Evolutionary conservation across 2,888 invertebrate genomes (phyloP), one percentile per base, ranked within the genome.

Genomic region (Rhagium mordax): DNA sequence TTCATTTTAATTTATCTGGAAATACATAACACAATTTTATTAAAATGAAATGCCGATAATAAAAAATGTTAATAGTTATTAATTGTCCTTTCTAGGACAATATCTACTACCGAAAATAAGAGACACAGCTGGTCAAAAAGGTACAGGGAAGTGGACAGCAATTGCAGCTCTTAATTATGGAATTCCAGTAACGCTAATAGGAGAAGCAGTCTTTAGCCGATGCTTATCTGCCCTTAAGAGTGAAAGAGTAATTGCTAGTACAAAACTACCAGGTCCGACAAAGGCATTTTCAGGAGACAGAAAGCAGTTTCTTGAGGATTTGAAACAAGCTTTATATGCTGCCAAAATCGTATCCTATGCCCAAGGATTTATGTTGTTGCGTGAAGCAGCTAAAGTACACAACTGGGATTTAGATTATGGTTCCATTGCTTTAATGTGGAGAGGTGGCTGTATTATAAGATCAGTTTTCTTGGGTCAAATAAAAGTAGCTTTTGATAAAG

Each of bases 121-220:
- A 6, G 99, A 99, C 87, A 93, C 96, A 0, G 99, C 99, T 4
- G 99, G 99, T 0, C 96, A 98, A 89, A 99, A 99, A 88, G 99
- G 99, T 64, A 99, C 99, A 0, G 99, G 99, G 70, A 99, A 99
- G 88, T 99, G 99, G 99, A 99, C 99, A 0, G 98, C 97, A 0
- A 96, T 99, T 81, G 93, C 98, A 2, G 97, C 98, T 0, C 89
- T 99, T 21, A 98, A 99, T 83, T 98, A 96, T 84, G 99, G 98
- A 7, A 93, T 97, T 13, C 99, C 99, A 0, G 98, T 99, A 13
- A 99, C 99, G 57, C 93, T 99, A 74, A 99, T 99, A 77, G 99
- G 97, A 20, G 99, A 99, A 88, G 98, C 99, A 0, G 99, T 99
- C 3, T 99, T 99, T 88, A 95, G 98, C 0, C 92, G 99, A 47